These are phyloP conservation scores for Danio albolineatus DNA, from an alignment of 2,797 vertebrate species.

Conservation along the genomic window DNA sequence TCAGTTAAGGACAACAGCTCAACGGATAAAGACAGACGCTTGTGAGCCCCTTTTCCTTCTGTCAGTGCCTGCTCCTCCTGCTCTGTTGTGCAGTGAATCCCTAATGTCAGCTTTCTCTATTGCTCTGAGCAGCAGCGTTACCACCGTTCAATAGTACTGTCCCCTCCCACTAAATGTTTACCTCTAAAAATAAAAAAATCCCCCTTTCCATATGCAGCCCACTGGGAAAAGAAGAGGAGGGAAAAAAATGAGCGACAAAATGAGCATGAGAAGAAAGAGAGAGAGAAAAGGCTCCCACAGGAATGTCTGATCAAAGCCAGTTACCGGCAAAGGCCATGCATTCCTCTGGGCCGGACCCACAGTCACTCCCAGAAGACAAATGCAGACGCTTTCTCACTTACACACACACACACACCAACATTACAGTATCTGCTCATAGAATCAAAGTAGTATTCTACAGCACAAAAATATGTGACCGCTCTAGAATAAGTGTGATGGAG, in stretches of 20 bases:
- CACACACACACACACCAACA: constrained; percentile 44
- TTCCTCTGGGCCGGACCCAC: constrained; percentile 80
- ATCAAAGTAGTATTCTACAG: constrained; percentile 21
- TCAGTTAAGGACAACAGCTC: constrained; percentile 93
- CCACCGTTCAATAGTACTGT: constrained; percentile 43
- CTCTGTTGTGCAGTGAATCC: constrained; percentile 54
- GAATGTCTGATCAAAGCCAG: constrained; percentile 91
- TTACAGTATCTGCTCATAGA: constrained; percentile 57
- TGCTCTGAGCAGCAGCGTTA: constrained; percentile 15
- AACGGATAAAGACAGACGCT: neutral
- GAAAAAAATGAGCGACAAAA: constrained; percentile 24
- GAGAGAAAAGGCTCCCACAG: constrained; percentile 81
- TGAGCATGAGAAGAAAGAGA: neutral
- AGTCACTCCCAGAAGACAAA: constrained; percentile 80
- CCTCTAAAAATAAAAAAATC: constrained; percentile 53
- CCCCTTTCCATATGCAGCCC: constrained; percentile 52
- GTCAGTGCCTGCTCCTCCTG: constrained; percentile 45
- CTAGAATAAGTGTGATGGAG: neutral
- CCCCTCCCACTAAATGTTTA: constrained; percentile 57
- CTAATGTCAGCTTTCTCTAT: constrained; percentile 48
- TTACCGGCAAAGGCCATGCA: constrained; percentile 83
- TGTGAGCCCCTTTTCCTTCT: neutral
- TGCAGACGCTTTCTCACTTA: constrained; percentile 56
- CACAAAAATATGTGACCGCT: neutral
- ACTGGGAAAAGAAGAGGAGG: constrained; percentile 41